Evolutionary conservation across 2,888 invertebrate genomes (phyloP).

Genomic region (Nomada ferruginata): DNA sequence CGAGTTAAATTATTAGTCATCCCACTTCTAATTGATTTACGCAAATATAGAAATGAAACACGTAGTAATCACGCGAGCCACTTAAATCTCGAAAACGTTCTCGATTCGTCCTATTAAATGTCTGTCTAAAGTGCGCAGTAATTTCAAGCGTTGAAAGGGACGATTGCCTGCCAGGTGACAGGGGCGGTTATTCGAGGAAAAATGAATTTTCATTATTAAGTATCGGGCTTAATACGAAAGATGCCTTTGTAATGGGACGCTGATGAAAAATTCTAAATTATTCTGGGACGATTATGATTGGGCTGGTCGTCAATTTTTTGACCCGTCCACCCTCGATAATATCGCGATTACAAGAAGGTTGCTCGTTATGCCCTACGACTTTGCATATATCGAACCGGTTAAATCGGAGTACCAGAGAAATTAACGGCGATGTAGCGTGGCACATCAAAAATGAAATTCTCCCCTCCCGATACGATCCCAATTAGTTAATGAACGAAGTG

Average conservation of each 20-base stretch:
- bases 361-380: conserved; percentile 7
- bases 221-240: conserved; percentile 19
- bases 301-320: conserved; percentile 11
- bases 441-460: conserved; percentile 47
- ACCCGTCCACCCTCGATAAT: neutral
- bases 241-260: conserved; percentile 12
- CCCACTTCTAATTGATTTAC: neutral
- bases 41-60: neutral
- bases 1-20: neutral
- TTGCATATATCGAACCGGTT: conserved; percentile 9
- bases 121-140: neutral
- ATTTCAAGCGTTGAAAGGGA: neutral
- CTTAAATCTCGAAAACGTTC: conserved; percentile 15
- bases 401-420: conserved; percentile 35
- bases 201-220: conserved; percentile 46
- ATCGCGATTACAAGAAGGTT: conserved; percentile 22
- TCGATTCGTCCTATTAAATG: conserved; percentile 7
- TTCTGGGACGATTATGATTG: conserved; percentile 22
- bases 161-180: neutral
- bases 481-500: conserved; percentile 73
- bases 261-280: conserved; percentile 38
- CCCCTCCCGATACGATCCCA: conserved; percentile 62
- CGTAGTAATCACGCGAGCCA: conserved; percentile 17
- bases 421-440: conserved; percentile 46
- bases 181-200: neutral